A percentile compares a stretch with the other conserved stretches of the same genome.
Conservation (phyloP, 2,888 invertebrate genomes). For the Sussaba pulchella region DNA sequence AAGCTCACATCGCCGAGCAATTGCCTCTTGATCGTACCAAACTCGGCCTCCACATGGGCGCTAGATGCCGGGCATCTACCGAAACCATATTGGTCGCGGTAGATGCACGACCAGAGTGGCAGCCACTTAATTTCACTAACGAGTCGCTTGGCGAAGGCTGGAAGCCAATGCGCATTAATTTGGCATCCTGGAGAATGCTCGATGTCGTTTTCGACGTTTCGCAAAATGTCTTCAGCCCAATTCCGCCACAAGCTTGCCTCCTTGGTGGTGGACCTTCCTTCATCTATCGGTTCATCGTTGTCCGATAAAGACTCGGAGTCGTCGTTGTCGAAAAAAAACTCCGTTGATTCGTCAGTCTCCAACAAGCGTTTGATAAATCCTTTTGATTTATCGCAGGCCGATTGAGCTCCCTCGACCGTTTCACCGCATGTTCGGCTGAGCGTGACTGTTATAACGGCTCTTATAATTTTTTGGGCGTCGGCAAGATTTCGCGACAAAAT, state of each 20-base stretch:
- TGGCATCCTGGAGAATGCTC: slow-evolving; percentile 27
- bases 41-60: slow-evolving; percentile 42
- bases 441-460: slow-evolving; percentile 42
- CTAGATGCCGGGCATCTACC: slow-evolving; percentile 42
- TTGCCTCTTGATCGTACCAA: slow-evolving; percentile 24
- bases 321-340: slow-evolving; percentile 25
- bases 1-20: slow-evolving; percentile 13
- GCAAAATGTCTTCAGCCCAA: slow-evolving; percentile 25
- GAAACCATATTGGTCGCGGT: too few relatives aligned
- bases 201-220: slow-evolving; percentile 18
- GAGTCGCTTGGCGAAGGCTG: slow-evolving; percentile 3
- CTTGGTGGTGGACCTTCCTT: not conserved
- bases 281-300: not conserved
- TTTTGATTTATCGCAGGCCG: slow-evolving; percentile 44
- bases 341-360: slow-evolving; percentile 4
- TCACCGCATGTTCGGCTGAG: slow-evolving; percentile 30
- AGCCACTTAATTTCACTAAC: too few relatives aligned
- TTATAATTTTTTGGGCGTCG: slow-evolving; percentile 23
- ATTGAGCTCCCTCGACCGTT: slow-evolving; percentile 20
- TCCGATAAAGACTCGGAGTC: not conserved
- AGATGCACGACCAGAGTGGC: too few relatives aligned
- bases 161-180: slow-evolving; percentile 39
- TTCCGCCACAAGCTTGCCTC: slow-evolving; percentile 49
- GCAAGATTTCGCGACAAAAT: slow-evolving; percentile 19
- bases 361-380: slow-evolving; percentile 37